Evolutionary conservation across 2,113 vertebrate genomes (phyloP).

Genomic region (Empidonax traillii): DNA sequence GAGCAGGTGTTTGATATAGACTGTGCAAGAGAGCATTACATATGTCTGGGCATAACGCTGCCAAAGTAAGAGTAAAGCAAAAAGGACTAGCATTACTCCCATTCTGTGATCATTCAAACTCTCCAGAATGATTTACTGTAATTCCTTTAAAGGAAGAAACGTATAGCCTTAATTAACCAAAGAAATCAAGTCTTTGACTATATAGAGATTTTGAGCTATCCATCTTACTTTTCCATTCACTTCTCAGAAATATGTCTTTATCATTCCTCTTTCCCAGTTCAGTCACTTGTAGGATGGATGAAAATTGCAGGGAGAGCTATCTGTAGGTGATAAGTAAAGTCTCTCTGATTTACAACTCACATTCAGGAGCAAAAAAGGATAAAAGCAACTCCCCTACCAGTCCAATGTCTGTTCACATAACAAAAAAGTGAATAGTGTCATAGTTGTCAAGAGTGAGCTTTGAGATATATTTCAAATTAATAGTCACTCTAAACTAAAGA

Average conservation of each 20-base stretch:
- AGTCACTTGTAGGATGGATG: not conserved
- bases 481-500: not conserved
- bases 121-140: constrained; percentile 10
- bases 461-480: constrained; percentile 32
- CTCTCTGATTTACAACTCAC: constrained; percentile 31
- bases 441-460: not conserved
- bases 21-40: constrained; percentile 1
- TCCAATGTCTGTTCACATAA: not conserved
- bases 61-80: constrained; percentile 15
- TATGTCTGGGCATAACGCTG: constrained; percentile 22
- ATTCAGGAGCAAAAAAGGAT: not conserved
- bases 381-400: not conserved
- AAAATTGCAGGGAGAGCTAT: not conserved
- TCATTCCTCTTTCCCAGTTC: constrained; percentile 11
- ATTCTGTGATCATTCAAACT: not conserved
- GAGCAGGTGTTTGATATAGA: constrained; percentile 41
- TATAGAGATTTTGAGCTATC: not conserved
- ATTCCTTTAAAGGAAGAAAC: not conserved
- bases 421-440: not conserved
- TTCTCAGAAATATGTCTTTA: not conserved
- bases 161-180: constrained; percentile 4
- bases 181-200: not conserved
- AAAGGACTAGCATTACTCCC: not conserved
- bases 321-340: constrained; percentile 24
- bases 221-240: not conserved